Conservation (phyloP, 2,113 vertebrate genomes). For the Oncorhynchus kisutch region DNA sequence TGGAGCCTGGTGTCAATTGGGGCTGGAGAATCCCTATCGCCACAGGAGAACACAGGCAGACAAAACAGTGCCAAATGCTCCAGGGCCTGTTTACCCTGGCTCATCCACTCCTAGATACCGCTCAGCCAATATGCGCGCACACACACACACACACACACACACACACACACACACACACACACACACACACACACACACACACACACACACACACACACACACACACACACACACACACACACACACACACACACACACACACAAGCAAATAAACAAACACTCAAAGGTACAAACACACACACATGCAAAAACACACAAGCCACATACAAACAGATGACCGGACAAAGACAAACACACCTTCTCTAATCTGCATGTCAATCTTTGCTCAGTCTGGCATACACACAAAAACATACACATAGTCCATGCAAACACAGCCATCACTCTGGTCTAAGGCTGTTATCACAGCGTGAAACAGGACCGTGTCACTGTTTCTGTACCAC, state of each 20-base stretch:
- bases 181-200: neutral
- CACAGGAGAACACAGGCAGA: neutral
- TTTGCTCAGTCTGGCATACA: slow-evolving; percentile 10
- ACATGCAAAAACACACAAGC: slow-evolving; percentile 34
- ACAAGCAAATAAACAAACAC: neutral
- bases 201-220: neutral
- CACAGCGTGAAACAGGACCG: too few relatives aligned
- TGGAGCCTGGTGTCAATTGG: neutral
- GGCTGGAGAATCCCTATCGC: neutral
- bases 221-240: neutral
- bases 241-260: neutral
- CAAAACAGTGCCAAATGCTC: neutral
- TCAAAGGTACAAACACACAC: slow-evolving; percentile 7
- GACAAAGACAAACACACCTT: slow-evolving; percentile 4
- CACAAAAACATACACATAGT: neutral
- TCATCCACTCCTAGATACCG: neutral
- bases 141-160: neutral
- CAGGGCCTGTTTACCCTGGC: neutral
- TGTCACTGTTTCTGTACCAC: too few relatives aligned
- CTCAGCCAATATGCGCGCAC: neutral
- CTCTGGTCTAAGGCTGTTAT: too few relatives aligned
- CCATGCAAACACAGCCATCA: neutral
- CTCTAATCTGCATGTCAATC: slow-evolving; percentile 20
- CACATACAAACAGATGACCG: neutral
- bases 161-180: neutral